A percentile compares a stretch with the other conserved stretches of the same genome.
Conservation (phyloP, 1,140 invertebrate genomes). For the Aricia agestis region DNA sequence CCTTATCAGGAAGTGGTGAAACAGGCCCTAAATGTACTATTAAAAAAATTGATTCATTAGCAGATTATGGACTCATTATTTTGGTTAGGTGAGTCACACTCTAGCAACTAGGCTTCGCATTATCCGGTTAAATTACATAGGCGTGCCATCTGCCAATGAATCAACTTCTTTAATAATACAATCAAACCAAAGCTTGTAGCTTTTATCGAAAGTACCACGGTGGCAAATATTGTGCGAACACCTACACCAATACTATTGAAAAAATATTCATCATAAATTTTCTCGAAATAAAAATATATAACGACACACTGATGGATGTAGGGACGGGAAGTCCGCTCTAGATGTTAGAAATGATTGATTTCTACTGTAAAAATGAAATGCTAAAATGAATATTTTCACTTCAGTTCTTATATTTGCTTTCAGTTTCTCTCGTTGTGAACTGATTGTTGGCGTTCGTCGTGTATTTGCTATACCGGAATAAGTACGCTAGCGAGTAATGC, state of each 20-base stretch:
- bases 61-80: too few species aligned
- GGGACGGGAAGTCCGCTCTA: neutral
- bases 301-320: neutral
- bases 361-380: neutral
- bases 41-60: too few species aligned
- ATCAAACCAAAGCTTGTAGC: too few species aligned
- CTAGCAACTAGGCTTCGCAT: too few species aligned
- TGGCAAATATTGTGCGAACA: neutral
- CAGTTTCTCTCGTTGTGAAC: neutral
- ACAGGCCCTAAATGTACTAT: too few species aligned
- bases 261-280: conserved; percentile 14
- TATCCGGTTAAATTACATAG: too few species aligned
- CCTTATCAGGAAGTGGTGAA: too few species aligned
- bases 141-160: too few species aligned
- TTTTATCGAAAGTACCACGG: too few species aligned
- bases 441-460: neutral
- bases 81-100: too few species aligned
- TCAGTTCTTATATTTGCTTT: conserved; percentile 1
- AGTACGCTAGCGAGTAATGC: neutral
- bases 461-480: neutral
- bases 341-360: conserved; percentile 3
- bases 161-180: too few species aligned
- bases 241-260: neutral
- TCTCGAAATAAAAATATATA: conserved; percentile 19
- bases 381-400: conserved; percentile 11